Percentiles rank a stretch among this genome's conserved stretches.
Evolutionary conservation across 2,113 vertebrate species (phyloP).

Genomic region (Crypturellus undulatus): DNA sequence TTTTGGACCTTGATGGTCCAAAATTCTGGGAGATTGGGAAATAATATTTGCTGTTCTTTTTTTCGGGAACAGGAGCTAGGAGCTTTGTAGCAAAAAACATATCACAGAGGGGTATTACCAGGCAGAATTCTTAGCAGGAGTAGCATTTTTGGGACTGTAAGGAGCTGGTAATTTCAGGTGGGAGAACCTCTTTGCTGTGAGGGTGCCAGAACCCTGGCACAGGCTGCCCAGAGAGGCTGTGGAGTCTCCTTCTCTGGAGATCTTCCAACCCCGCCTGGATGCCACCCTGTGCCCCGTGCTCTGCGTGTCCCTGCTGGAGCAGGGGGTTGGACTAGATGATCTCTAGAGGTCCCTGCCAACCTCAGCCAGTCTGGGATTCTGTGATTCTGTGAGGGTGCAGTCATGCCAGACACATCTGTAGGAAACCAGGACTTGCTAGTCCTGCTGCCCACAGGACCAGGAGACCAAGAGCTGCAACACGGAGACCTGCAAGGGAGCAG

Average conservation of each 20-base stretch:
- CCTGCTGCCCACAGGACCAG: not conserved
- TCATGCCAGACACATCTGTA: not conserved
- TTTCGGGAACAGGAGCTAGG: rapidly evolving
- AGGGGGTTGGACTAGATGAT: no score
- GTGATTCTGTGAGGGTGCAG: not conserved
- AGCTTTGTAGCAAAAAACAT: not conserved
- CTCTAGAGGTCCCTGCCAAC: no score
- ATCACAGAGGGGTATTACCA: not conserved
- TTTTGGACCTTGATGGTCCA: not conserved
- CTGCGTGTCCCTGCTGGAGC: no score
- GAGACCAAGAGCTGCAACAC: not conserved
- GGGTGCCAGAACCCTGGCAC: no score
- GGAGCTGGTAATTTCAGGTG: not conserved
- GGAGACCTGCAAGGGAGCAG: not conserved
- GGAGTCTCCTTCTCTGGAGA: no score
- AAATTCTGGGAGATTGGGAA: not conserved
- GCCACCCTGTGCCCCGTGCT: no score
- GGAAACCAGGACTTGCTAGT: not conserved
- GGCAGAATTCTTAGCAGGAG: not conserved
- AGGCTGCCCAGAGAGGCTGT: no score
- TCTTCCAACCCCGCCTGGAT: no score
- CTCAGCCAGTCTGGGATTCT: no score
- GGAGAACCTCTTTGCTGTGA: no score
- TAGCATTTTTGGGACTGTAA: not conserved
- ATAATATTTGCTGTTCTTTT: not conserved